phyloP scores from a whole-genome alignment of 2,113 vertebrate species.

The Geococcyx californianus region DNA sequence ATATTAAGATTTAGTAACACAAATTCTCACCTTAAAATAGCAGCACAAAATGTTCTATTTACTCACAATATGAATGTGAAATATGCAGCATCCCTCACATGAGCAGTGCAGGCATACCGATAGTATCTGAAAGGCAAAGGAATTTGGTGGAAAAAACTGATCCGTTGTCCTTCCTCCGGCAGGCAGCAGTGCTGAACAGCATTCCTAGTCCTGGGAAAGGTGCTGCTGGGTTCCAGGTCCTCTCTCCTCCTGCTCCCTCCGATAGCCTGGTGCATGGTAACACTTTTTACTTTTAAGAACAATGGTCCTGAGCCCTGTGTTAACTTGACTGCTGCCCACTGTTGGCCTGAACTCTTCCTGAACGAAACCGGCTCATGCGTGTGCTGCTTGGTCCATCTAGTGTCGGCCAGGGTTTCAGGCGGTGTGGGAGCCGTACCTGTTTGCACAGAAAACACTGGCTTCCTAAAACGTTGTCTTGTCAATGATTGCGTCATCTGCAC shows the following conservation, averaged over 20 bases:
- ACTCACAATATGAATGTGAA: slow-evolving; percentile 30
- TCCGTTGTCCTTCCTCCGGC: not conserved
- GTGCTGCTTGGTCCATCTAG: not conserved
- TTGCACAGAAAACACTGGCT: not conserved
- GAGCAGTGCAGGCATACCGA: not conserved
- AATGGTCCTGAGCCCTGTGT: fast-evolving
- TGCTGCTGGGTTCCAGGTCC: not conserved
- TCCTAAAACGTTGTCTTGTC: not conserved
- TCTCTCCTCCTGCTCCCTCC: not conserved
- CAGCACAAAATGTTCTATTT: slow-evolving; percentile 56
- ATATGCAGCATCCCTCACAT: slow-evolving; percentile 49
- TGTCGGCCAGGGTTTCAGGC: not conserved
- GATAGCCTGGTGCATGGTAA: fast-evolving
- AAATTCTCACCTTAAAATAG: slow-evolving; percentile 30
- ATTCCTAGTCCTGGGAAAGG: not conserved
- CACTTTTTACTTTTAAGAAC: not conserved
- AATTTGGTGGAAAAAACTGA: not conserved
- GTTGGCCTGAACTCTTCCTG: not conserved
- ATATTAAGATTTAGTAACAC: slow-evolving; percentile 39
- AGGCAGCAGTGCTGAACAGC: not conserved
- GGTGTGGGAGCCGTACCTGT: fast-evolving
- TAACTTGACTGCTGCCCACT: fast-evolving
- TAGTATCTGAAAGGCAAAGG: slow-evolving; percentile 59
- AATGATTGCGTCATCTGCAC: not conserved
- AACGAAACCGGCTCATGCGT: fast-evolving